Conservation (phyloP, 2,797 vertebrate genomes). For the Glyptemys insculpta region DNA sequence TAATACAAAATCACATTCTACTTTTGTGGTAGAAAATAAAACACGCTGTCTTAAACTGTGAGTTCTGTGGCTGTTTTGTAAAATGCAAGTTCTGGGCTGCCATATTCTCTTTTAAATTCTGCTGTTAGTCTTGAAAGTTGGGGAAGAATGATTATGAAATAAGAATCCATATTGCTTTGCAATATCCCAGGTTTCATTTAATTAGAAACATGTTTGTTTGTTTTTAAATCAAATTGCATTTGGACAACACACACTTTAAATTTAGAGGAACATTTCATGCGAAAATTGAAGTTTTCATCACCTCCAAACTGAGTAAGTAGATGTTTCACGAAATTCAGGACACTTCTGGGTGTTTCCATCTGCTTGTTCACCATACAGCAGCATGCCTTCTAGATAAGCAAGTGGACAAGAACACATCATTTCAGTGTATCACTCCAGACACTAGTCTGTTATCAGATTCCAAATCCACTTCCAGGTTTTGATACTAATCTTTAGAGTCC, state of each 20-base stretch:
- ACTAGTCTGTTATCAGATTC: not conserved
- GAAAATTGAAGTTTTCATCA: not conserved
- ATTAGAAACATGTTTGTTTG: not conserved
- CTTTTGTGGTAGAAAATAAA: not conserved
- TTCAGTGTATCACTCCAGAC: not conserved
- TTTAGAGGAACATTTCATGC: not conserved
- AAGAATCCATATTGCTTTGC: not conserved
- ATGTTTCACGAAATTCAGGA: not conserved
- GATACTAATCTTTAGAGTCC: not conserved
- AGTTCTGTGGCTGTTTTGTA: not conserved
- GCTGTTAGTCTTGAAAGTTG: not conserved
- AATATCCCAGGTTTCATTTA: not conserved
- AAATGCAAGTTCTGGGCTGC: not conserved
- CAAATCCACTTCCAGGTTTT: not conserved
- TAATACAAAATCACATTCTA: not conserved
- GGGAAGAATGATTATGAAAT: not conserved
- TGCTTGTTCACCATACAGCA: not conserved
- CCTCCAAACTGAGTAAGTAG: not conserved
- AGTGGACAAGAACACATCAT: not conserved
- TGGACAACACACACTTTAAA: not conserved
- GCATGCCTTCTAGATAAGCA: not conserved
- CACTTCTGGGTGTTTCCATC: not conserved
- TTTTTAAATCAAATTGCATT: constrained; percentile 23
- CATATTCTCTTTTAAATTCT: not conserved
- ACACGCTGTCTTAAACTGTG: not conserved